These are phyloP conservation scores for Micromussa lordhowensis DNA, from an alignment of 92 coral and sea anemone genomes.

Conservation along the genomic window DNA sequence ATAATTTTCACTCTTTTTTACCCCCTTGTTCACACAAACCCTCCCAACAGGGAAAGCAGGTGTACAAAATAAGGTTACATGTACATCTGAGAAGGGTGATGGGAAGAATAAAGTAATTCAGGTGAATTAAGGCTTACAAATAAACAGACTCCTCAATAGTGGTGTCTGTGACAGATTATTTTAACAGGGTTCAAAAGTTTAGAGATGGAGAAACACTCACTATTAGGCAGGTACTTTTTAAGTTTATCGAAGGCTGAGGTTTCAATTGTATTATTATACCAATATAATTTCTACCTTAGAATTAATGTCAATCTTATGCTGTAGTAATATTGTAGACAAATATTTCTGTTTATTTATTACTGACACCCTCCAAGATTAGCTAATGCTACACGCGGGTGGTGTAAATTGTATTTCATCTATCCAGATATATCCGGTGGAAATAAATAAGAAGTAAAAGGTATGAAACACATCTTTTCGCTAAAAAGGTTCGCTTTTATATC, in stretches of 20 bases:
- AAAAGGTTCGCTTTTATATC: constrained; percentile 10
- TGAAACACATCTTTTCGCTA: constrained; percentile 7
- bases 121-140: constrained; percentile 10
- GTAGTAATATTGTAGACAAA: constrained; percentile 1
- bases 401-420: no score
- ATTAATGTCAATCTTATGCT: constrained; percentile 7
- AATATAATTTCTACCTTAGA: constrained; percentile 3
- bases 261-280: constrained; percentile 2
- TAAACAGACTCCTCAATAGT: constrained; percentile 8
- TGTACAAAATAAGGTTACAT: constrained; percentile 33
- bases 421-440: no score
- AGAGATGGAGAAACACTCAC: constrained; percentile 9
- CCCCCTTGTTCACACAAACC: constrained; percentile 39
- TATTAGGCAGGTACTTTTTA: constrained; percentile 7
- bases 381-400: constrained; percentile 1
- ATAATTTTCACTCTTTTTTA: constrained; percentile 16
- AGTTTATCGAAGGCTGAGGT: constrained; percentile 11
- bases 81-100: constrained; percentile 19
- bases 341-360: constrained; percentile 7
- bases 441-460: background rate
- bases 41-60: constrained; percentile 25
- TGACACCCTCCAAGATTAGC: constrained; percentile 3
- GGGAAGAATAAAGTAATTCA: constrained; percentile 10
- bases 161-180: constrained; percentile 8
- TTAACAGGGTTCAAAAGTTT: constrained; percentile 7